Percentiles rank a stretch among this genome's conserved stretches.
These are phyloP conservation scores for Gadus macrocephalus DNA, from an alignment of 2,113 vertebrate genomes.

Conservation along the genomic window DNA sequence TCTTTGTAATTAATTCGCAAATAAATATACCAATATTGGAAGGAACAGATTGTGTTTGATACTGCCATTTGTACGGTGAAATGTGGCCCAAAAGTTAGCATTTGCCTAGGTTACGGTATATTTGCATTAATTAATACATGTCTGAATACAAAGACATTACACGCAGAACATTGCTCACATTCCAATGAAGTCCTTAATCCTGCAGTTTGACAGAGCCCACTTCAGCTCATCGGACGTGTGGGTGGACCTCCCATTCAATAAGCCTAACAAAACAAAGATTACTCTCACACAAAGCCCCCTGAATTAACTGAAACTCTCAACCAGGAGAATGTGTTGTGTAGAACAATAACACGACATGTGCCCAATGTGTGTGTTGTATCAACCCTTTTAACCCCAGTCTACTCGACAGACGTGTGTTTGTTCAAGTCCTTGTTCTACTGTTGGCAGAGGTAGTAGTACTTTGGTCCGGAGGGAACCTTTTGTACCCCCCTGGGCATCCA, in stretches of 20 bases:
- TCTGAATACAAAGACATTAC: background rate
- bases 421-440: too few relatives aligned
- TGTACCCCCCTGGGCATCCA: too few relatives aligned
- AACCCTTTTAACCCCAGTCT: too few relatives aligned
- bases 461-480: too few relatives aligned
- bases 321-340: background rate
- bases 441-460: too few relatives aligned
- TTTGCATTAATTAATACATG: background rate
- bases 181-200: slow-evolving; percentile 36
- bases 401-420: too few relatives aligned
- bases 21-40: too few relatives aligned
- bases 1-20: too few relatives aligned
- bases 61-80: too few relatives aligned
- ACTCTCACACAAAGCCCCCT: slow-evolving; percentile 25
- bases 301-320: slow-evolving; percentile 1
- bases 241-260: slow-evolving; percentile 49
- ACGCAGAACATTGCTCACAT: slow-evolving; percentile 26
- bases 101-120: too few relatives aligned
- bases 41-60: too few relatives aligned
- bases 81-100: too few relatives aligned
- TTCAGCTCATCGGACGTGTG: slow-evolving; percentile 31
- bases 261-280: slow-evolving; percentile 36
- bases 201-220: slow-evolving; percentile 35
- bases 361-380: background rate
- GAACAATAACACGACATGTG: background rate